Evolutionary conservation across 2,888 invertebrate species (phyloP).

Genomic region (Aspidiotus rigidus): DNA sequence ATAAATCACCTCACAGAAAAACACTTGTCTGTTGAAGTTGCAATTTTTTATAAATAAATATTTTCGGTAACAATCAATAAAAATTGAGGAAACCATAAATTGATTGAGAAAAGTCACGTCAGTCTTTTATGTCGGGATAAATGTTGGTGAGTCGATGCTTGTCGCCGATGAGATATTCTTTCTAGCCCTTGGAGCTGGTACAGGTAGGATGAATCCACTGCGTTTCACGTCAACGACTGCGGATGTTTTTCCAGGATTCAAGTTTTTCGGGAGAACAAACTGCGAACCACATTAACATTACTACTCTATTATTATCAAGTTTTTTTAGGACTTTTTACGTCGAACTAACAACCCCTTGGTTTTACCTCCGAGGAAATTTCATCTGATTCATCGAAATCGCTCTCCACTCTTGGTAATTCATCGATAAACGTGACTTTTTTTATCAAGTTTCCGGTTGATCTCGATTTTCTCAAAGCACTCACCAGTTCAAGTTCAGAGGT

Average conservation of each 20-base stretch:
- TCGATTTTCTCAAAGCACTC: background rate
- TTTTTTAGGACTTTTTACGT: background rate
- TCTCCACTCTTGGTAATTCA: background rate
- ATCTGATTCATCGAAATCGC: no score
- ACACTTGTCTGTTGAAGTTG: no score
- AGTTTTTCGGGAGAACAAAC: no score
- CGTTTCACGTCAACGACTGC: background rate
- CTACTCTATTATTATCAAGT: no score
- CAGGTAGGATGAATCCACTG: background rate
- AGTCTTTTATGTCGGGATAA: no score
- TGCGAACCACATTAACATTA: background rate
- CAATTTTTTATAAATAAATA: no score
- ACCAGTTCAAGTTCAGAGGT: background rate
- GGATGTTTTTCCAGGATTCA: no score
- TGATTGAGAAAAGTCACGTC: no score
- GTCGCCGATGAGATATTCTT: background rate
- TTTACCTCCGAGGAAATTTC: background rate
- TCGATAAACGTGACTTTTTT: conserved; percentile 1
- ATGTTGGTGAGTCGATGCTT: no score
- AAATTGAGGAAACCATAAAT: no score
- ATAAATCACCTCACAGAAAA: no score
- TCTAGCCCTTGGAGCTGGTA: background rate
- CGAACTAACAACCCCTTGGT: background rate
- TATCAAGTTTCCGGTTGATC: background rate
- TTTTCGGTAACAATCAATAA: no score